These are phyloP conservation scores for Andrena marginata DNA, from an alignment of 2,888 invertebrate species.

Conservation along the genomic window DNA sequence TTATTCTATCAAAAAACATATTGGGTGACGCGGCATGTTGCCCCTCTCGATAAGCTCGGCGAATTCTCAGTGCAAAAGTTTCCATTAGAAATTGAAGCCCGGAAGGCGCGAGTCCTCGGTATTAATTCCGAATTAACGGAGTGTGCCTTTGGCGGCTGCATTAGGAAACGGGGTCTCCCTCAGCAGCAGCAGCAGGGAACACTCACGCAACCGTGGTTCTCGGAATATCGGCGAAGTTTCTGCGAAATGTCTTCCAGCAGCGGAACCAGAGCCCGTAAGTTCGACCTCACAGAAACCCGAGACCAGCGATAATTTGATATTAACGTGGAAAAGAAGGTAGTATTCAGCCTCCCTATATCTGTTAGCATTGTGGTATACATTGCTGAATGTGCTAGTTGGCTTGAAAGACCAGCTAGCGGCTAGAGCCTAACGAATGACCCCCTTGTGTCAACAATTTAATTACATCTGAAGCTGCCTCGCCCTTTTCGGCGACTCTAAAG, in stretches of 20 bases:
- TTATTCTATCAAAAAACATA: background rate
- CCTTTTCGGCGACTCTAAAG: background rate
- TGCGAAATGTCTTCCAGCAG: constrained; percentile 72
- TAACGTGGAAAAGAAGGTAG: constrained; percentile 64
- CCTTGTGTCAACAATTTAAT: constrained; percentile 13
- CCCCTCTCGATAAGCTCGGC: background rate
- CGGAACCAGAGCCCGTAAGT: constrained; percentile 58
- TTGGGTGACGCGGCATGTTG: no score
- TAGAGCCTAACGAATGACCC: background rate
- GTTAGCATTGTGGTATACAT: constrained; percentile 64
- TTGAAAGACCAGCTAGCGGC: no score
- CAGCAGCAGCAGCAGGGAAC: constrained; percentile 47
- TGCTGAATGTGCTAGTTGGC: no score
- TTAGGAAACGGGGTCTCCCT: constrained; percentile 39
- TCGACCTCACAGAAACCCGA: constrained; percentile 56
- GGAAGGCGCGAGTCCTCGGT: constrained; percentile 27
- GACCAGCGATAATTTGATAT: constrained; percentile 78
- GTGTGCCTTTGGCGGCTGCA: constrained; percentile 42
- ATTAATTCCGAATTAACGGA: constrained; percentile 71
- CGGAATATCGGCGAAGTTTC: constrained; percentile 75
- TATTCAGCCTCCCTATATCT: constrained; percentile 48
- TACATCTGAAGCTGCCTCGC: background rate
- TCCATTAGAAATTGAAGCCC: constrained; percentile 58
- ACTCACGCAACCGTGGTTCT: constrained; percentile 67
- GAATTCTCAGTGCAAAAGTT: constrained; percentile 35